Conservation (phyloP, 2,113 vertebrate genomes). For the Pan troglodytes region NHGRI_mPanTro3-v2.1_pri NC_072403.2:49195501-49196000, state of each 20-base stretch:
- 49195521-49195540: conserved; percentile 83
- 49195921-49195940: conserved; percentile 82
- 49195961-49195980: conserved; percentile 83
- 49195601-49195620: not conserved
- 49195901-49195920: not conserved
- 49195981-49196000: conserved; percentile 85
- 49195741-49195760: not conserved
- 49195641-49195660: not conserved
- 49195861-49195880: not conserved
- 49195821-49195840: not conserved
- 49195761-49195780: not conserved
- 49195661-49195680: not conserved
- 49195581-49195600: not conserved
- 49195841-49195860: not conserved
- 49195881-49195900: conserved; percentile 67
- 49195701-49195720: not conserved
- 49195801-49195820: not conserved
- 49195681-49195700: not conserved
- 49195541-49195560: conserved; percentile 80
- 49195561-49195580: conserved; percentile 74
- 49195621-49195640: not conserved
- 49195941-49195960: conserved; percentile 83
- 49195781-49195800: not conserved
- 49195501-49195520: conserved; percentile 87
- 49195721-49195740: not conserved